A percentile compares a stretch with the other conserved stretches of the same genome.
phyloP scores from a whole-genome alignment of 2,113 vertebrate genomes.

The Proteles cristata region DNA sequence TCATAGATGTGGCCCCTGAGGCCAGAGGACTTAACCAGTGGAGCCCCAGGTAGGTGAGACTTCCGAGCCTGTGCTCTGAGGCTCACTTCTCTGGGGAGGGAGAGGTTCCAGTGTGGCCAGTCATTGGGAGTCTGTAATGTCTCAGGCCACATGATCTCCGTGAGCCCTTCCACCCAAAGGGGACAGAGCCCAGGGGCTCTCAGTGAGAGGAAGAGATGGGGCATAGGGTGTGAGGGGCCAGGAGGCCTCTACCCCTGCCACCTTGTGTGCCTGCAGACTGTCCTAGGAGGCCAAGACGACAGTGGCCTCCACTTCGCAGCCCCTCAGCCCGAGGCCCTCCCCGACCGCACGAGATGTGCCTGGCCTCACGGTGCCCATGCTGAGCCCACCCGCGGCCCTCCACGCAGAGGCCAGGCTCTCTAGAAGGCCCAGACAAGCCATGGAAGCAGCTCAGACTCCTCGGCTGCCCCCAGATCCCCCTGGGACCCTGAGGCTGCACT shows the following conservation, averaged over 20 bases:
- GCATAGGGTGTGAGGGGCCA: fast-evolving
- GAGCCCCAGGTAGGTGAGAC: neutral
- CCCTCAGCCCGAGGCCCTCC: neutral
- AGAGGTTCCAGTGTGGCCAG: neutral
- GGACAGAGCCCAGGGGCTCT: neutral
- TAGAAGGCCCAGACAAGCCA: neutral
- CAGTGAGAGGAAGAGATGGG: neutral
- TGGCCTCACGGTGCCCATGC: neutral
- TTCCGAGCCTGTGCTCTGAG: neutral
- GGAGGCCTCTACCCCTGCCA: neutral
- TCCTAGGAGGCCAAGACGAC: neutral
- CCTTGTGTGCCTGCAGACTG: neutral
- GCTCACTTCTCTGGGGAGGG: neutral
- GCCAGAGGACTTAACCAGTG: neutral
- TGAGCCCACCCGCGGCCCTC: neutral
- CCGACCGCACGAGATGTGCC: neutral
- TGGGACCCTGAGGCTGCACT: no score
- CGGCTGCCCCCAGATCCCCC: neutral
- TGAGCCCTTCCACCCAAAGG: neutral
- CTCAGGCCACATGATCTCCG: neutral
- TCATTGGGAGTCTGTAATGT: neutral
- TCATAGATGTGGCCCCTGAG: neutral
- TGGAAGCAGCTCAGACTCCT: neutral
- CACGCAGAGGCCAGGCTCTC: neutral
- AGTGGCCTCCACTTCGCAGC: neutral